These are phyloP conservation scores for Crotophaga sulcirostris DNA, from an alignment of 2,113 vertebrate species.

Conservation along the genomic window DNA sequence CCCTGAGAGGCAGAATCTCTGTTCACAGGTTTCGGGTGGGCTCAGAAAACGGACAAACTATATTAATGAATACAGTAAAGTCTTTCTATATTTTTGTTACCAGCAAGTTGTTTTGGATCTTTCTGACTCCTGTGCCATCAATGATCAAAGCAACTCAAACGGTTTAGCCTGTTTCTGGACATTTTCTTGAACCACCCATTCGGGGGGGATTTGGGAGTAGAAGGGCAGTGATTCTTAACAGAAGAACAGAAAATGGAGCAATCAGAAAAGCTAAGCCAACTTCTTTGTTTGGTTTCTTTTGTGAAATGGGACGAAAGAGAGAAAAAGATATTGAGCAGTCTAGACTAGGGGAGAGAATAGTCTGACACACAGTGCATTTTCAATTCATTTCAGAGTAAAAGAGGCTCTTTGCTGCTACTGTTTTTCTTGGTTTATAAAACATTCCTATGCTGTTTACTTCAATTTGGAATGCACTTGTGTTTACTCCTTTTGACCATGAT, in stretches of 20 bases:
- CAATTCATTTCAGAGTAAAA: not conserved
- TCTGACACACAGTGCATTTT: not conserved
- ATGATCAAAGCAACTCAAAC: not conserved
- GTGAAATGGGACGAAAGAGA: not conserved
- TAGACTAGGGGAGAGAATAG: not conserved
- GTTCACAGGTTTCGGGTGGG: not conserved
- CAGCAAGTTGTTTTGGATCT: not conserved
- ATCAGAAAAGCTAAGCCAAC: not conserved
- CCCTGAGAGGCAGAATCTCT: not conserved
- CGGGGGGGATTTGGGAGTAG: not conserved
- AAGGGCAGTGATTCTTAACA: not conserved
- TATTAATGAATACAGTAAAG: not conserved
- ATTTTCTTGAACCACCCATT: not conserved
- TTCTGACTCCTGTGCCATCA: not conserved
- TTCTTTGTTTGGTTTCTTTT: conserved; percentile 19
- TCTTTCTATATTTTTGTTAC: not conserved
- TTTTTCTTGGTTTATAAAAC: not conserved
- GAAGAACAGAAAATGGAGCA: conserved; percentile 3
- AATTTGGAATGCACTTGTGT: not conserved
- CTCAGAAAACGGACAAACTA: not conserved
- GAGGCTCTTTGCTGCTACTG: not conserved
- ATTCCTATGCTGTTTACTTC: not conserved
- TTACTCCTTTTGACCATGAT: not conserved
- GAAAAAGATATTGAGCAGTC: not conserved
- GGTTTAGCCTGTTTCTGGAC: not conserved